Evolutionary conservation across 2,113 vertebrate genomes (phyloP), one percentile per base, ranked within the genome.

Genomic region (Petroica traversi): DNA sequence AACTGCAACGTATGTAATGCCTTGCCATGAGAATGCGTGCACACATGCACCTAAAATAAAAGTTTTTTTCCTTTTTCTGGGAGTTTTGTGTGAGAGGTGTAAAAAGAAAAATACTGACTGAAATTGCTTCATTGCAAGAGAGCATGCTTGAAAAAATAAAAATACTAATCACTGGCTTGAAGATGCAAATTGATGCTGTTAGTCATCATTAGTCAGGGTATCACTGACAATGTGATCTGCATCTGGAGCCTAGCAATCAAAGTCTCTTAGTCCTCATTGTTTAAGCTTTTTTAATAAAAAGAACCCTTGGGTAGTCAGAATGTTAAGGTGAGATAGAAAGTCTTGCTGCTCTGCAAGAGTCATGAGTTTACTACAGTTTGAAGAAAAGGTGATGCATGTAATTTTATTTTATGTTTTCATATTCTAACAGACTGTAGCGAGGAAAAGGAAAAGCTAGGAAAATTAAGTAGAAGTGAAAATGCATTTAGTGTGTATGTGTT

Each of bases 11-110:
- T 48, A 12, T 6, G 3, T 71, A 66, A 43, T 2, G 1, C 12
- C 17, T 95, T 63, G 33, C 26, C 23, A 8, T 0, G 0, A 18
- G 13, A 7, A 2, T 22, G 11, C 2, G 9, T 6, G 3, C 11
- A 9, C 13, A 22, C 5, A 12, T 9, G 2, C 7, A 28, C 19
- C 14, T 45, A 12, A 48, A 68, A 45, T 80, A 33, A 22, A 87
- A 36, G 5, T 23, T 25, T 74, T n/a, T 6, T 6, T 89, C 23
- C 19, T 59, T 84, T 72, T 89, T 72, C 23, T 33, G 45, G 4
- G 14, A 54, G 20, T 34, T 75, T 67, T 90, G 13, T 41, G 45
- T 48, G 19, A 69, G 9, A 40, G 7, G 4, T 59, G 11, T 33
- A 38, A 51, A 59, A 54, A 31, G 8, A 45, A 57, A 15, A 46